Evolutionary conservation across 2,797 vertebrate genomes (phyloP), one percentile per base, ranked within the genome.

Genomic region (Phaenicophaeus curvirostris): DNA sequence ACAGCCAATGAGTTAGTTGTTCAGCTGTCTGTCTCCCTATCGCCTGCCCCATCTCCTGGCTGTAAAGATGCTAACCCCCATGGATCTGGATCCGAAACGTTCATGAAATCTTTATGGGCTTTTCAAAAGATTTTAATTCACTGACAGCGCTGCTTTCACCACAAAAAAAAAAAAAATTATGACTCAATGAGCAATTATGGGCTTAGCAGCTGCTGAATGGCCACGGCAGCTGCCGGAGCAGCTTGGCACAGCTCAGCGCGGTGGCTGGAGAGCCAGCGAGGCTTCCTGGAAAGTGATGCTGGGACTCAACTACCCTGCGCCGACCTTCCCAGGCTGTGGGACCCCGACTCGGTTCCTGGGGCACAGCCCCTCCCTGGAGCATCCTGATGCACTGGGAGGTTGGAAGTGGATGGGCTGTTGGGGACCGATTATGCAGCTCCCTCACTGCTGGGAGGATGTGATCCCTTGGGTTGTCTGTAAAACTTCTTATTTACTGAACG

Each of bases 111-210:
- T 74, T 90, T 76, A 93, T 37, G 58, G 91, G 74, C 57, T 90
- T 92, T 89, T 89, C 84, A 94, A 74, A 92, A 91, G 76, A 71
- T 88, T 94, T 96, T 94, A 95, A 93, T 93, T 94, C 93, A 87
- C 94, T 92, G 91, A 86, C 94, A 91, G 87, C 11, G 28, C 79
- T 37, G 53, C 93, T 95, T 90, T 93, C 89, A 77, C 72, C 39
- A 58, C 59, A 51, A 72, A 27, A 53, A 33, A 30, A 30, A 7
- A 42, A 61, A 13, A 53, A 82, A 63, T 69, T 59, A 93, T 76
- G 89, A 89, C 85, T 94, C 92, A 74, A 63, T 55, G 81, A 94
- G 94, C 94, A 97, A 94, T 97, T 95, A 95, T 11, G 35, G 82
- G 81, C 92, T 95, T 69, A 89, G 33, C 94, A 90, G 92, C 89